phyloP scores from a whole-genome alignment of 2,797 vertebrate species.

The Mus spretus region DNA sequence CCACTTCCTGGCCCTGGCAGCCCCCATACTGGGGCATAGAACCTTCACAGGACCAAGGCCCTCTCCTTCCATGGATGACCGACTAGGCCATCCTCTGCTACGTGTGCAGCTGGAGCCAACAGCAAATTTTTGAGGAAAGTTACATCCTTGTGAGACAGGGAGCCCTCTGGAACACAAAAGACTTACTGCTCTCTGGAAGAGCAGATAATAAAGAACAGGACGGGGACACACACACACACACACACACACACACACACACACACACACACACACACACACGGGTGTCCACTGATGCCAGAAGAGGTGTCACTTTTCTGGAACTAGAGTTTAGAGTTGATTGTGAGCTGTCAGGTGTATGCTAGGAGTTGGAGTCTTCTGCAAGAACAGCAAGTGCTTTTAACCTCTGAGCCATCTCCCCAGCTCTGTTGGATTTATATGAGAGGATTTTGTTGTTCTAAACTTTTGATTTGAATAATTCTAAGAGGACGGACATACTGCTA shows the following conservation, averaged over 20 bases:
- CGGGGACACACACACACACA: too few species aligned
- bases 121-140: neutral
- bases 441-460: neutral
- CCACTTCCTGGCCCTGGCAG: too few species aligned
- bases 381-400: neutral
- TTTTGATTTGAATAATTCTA: constrained; percentile 47
- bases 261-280: too few species aligned
- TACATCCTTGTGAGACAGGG: neutral
- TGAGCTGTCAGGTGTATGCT: too few species aligned
- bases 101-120: too few species aligned
- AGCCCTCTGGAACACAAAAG: neutral
- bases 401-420: neutral
- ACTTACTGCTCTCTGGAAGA: neutral
- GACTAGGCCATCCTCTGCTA: too few species aligned
- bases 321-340: neutral
- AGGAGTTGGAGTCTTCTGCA: neutral
- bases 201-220: neutral
- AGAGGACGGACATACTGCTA: neutral
- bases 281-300: neutral
- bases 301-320: neutral
- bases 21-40: too few species aligned
- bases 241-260: neutral
- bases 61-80: too few species aligned
- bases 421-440: neutral
- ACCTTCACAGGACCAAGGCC: too few species aligned